Percentiles rank a stretch among this genome's conserved stretches.
Conservation (phyloP, 2,888 invertebrate species). For the Brenthis hecate region DNA sequence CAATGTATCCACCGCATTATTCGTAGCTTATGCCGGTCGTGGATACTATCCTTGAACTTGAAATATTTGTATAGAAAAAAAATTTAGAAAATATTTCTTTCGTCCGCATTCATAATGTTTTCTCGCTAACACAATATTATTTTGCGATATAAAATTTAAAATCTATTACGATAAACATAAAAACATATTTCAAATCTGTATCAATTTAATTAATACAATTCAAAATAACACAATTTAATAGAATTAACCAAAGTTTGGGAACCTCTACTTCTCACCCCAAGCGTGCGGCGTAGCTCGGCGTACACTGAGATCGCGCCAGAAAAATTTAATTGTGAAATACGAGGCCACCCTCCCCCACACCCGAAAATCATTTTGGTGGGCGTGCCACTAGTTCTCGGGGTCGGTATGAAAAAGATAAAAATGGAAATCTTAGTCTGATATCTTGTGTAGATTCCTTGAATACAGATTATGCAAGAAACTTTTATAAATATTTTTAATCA, state of each 20-base stretch:
- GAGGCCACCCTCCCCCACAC: constrained; percentile 50
- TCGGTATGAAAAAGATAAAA: constrained; percentile 35
- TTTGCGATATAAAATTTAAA: too few relatives aligned
- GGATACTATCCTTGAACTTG: too few relatives aligned
- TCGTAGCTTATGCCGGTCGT: too few relatives aligned
- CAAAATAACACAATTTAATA: background rate
- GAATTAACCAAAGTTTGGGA: constrained; percentile 52
- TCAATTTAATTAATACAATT: background rate
- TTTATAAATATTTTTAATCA: background rate
- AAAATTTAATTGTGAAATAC: constrained; percentile 81
- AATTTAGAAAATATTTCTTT: too few relatives aligned
- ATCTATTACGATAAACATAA: too few relatives aligned
- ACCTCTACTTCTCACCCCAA: constrained; percentile 53
- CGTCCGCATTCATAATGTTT: too few relatives aligned
- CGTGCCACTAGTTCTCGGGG: constrained; percentile 43
- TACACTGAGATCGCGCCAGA: constrained; percentile 75
- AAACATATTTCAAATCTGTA: too few relatives aligned
- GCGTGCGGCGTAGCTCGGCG: constrained; percentile 64
- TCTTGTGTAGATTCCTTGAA: constrained; percentile 11
- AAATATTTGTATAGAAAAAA: too few relatives aligned
- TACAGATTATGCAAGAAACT: background rate
- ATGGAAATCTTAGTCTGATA: constrained; percentile 22
- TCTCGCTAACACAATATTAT: too few relatives aligned
- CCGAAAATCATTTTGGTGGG: constrained; percentile 47
- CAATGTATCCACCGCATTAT: too few relatives aligned